Evolutionary conservation across 1,140 invertebrate genomes (phyloP), one percentile per base, ranked within the genome.

Genomic region (Drosophila lacertosa): DNA sequence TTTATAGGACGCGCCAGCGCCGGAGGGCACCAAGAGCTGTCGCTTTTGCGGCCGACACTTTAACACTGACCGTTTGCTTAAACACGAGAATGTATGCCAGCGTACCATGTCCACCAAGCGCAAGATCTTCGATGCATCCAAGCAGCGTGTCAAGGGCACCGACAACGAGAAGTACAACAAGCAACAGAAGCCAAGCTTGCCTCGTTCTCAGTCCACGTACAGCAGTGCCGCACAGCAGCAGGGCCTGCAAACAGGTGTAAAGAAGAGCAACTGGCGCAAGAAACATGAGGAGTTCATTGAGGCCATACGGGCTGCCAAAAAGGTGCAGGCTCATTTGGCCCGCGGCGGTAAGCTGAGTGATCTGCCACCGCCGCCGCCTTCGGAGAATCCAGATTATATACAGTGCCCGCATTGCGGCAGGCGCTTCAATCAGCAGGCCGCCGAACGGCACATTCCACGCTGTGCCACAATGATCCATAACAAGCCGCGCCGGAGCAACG

Each of bases 251-350:
- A 77, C 59, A 47, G 75, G 86, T 77, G 26, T 88, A 0, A 94
- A 94, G 74, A 96, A 95, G 82, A 94, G 92, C 54, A 95, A 97
- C 91, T 99, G 98, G 98, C 93, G 97, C 7, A 94, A 95, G 89
- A 96, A 98, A 84, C 97, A 98, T 91, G 96, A 98, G 89, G 96
- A 97, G 74, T 99, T 99, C 91, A 97, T 99, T 48, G 92, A 94
- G 59, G 94, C 97, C 0, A 97, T 99, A 60, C 93, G 97, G 15
- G 96, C 97, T 1, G 98, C 98, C 0, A 98, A 98, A 89, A 93
- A 95, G 84, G 95, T 96, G n/a, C 95, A 97, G 83, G 94, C 94
- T 0, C 95, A 98, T 90, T 91, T 99, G 62, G 96, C 96, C 1
- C 94, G 94, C 15, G 98, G 98, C 51, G 97, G 93, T n/a, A 97